These are phyloP conservation scores for Myiagra hebetior DNA, from an alignment of 2,113 vertebrate genomes.

Conservation along the genomic window DNA sequence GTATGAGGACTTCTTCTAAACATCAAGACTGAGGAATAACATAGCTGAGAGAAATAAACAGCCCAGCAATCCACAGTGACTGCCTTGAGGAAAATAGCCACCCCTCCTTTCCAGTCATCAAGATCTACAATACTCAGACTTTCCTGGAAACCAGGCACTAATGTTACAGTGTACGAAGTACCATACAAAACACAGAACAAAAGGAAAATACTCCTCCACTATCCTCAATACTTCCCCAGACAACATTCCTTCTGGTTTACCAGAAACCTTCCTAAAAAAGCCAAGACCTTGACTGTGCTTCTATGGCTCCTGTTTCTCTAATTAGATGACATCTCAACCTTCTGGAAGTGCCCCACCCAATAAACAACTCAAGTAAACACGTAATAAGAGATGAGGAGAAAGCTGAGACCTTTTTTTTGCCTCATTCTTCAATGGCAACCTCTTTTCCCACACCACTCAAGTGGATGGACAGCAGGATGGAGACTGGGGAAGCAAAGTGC, in stretches of 20 bases:
- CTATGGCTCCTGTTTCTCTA: background rate
- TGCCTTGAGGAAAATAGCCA: background rate
- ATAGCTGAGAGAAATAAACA: background rate
- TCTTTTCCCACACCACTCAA: background rate
- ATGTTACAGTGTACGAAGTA: background rate
- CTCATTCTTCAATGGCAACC: background rate
- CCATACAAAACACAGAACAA: background rate
- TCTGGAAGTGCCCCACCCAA: background rate
- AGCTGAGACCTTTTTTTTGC: background rate
- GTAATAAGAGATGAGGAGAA: background rate
- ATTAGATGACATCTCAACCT: background rate
- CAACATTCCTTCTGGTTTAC: background rate
- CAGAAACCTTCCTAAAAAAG: background rate
- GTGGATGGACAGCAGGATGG: background rate
- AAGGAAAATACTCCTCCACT: background rate
- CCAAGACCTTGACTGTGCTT: background rate
- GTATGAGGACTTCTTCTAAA: background rate
- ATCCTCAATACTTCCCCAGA: background rate
- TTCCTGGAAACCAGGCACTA: background rate
- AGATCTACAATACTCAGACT: background rate
- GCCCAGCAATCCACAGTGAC: background rate
- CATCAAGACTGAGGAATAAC: background rate
- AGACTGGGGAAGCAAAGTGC: background rate
- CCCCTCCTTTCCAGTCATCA: background rate
- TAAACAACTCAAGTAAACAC: background rate